Base-by-base conservation (phyloP, 2,113 vertebrate species). In the Tragelaphus strepsiceros region DNA sequence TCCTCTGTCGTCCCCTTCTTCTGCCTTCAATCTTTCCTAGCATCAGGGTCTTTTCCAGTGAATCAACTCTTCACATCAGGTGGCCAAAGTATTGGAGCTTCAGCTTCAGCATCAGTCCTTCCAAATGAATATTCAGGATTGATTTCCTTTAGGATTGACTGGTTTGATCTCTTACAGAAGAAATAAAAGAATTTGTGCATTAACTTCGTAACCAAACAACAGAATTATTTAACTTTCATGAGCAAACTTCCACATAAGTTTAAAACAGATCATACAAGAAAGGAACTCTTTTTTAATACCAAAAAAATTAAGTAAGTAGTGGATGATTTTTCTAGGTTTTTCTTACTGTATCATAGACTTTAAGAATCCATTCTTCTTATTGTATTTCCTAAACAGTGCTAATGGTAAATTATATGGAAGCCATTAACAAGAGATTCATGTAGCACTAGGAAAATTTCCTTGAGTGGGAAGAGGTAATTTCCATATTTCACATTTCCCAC, bases 181-280 rank as follows among this genome's bases (percentile, higher is more conserved):
- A 92, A 94, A 56, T 96, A 78, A 96, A 30, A 61, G 35, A 97
- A 14, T 96, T 82, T 94, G 4, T 59, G 0, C 14, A 92, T 16
- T 95, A 64, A 84, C 21, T 77, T 96, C 3, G 0, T 93, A 46
- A 26, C 39, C 49, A 64, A 21, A 90, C 51, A 77, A 93, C 32
- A 96, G 61, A 90, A 74, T 96, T 91, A 22, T 96, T 97, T 46
- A 51, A 62, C 24, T 88, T 96, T 92, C 13, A 24, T 91, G 77
- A 84, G 49, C 39, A 6, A 97, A 89, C 2, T 54, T 85, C 58
- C n/a, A 6, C 17, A 3, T 46, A 96, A 54, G 4, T 88, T 16
- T 89, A 81, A 94, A 91, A 86, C 49, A 93, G n/a, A 56, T 67
- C 35, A 82, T 46, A 94, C 24, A 54, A 84, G 35, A 96, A 94